phyloP scores from a whole-genome alignment of 1,140 invertebrate species.

The Aporrectodea caliginosa region DNA sequence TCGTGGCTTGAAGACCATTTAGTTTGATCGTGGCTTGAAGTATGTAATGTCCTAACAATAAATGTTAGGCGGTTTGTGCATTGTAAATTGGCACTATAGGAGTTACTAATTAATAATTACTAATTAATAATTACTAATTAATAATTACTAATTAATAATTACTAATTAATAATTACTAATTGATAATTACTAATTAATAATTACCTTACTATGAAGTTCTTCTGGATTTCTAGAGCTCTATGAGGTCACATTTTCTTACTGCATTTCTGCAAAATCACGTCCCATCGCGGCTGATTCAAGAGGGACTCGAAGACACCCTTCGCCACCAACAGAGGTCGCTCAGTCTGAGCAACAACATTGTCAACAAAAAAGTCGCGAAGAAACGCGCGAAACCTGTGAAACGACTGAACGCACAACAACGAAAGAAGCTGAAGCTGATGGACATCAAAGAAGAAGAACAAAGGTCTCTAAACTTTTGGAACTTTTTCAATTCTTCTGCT shows the following conservation, averaged over 20 bases:
- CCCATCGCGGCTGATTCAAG: neutral
- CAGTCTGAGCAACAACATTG: neutral
- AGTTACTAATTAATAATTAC: no score
- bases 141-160: no score
- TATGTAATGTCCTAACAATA: neutral
- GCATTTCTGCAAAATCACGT: neutral
- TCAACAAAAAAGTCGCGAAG: neutral
- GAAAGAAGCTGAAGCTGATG: constrained; percentile 36
- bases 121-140: no score
- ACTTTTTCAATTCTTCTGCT: no score
- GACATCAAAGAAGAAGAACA: constrained; percentile 36
- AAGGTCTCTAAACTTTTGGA: no score
- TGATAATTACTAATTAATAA: no score
- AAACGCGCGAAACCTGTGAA: neutral
- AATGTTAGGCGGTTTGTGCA: neutral
- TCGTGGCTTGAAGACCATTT: no score
- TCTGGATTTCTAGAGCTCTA: neutral
- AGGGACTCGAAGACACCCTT: neutral
- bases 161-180: no score
- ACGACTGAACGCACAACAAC: constrained; percentile 30
- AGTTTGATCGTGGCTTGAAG: no score
- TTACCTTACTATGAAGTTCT: no score
- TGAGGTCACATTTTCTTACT: neutral
- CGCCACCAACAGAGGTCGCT: neutral
- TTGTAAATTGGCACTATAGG: no score